phyloP scores from a whole-genome alignment of 2,888 invertebrate genomes.

The Phengaris alcon region DNA sequence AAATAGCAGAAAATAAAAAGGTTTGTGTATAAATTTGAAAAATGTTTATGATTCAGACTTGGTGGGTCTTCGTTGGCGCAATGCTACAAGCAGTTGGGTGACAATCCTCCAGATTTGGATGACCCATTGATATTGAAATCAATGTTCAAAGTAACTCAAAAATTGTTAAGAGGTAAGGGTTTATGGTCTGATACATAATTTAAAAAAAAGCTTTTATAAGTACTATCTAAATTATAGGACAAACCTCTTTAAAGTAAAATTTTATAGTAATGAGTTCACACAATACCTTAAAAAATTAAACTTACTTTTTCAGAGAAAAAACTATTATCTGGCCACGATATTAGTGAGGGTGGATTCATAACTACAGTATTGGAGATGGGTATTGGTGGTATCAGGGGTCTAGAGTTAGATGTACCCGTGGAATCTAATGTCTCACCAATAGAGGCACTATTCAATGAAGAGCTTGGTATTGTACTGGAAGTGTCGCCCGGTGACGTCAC shows the following conservation, averaged over 20 bases:
- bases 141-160: constrained; percentile 91
- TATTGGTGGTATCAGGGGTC: constrained; percentile 93
- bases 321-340: constrained; percentile 93
- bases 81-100: constrained; percentile 90
- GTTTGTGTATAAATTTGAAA: neutral
- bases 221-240: too few relatives aligned
- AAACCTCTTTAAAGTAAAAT: too few relatives aligned
- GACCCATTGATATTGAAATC: constrained; percentile 82
- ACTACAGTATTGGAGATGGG: constrained; percentile 96
- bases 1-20: too few relatives aligned
- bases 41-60: constrained; percentile 71
- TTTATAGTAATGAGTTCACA: too few relatives aligned
- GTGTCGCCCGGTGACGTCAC: constrained; percentile 77
- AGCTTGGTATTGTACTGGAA: constrained; percentile 92
- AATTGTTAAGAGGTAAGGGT: constrained; percentile 83
- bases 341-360: constrained; percentile 97
- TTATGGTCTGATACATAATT: neutral
- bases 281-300: neutral
- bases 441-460: constrained; percentile 89
- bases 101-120: constrained; percentile 89
- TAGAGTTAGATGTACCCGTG: constrained; percentile 81
- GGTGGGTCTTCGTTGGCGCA: constrained; percentile 97
- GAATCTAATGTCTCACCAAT: constrained; percentile 73
- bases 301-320: constrained; percentile 75
- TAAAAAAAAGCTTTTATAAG: too few relatives aligned